A percentile compares a stretch with the other conserved stretches of the same genome.
Conservation (phyloP, 2,888 invertebrate species). For the Gortyna flavago region DNA sequence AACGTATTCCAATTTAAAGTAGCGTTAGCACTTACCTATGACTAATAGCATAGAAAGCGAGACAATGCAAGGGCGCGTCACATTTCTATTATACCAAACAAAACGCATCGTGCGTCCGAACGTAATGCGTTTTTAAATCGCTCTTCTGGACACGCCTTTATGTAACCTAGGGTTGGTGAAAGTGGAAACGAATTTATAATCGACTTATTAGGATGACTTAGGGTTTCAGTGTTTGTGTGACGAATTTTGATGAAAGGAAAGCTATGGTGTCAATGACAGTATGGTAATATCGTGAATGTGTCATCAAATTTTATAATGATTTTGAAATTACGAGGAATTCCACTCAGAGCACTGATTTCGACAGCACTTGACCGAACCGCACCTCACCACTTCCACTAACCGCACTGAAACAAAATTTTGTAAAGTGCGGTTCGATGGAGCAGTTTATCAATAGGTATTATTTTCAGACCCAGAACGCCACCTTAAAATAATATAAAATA, state of each 20-base stretch:
- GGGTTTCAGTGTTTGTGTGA: conserved; percentile 16
- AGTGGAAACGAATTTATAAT: conserved; percentile 42
- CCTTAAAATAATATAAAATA: accelerated
- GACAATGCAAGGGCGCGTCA: conserved; percentile 70
- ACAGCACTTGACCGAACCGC: not conserved
- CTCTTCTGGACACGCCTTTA: conserved; percentile 62
- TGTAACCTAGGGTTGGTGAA: conserved; percentile 68
- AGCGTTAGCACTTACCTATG: conserved; percentile 48
- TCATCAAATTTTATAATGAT: conserved; percentile 20
- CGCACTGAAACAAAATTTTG: not conserved
- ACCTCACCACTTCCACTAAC: not conserved
- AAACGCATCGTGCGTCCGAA: conserved; percentile 58
- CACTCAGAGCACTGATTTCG: not conserved
- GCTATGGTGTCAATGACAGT: conserved; percentile 5
- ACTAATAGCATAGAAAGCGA: conserved; percentile 65
- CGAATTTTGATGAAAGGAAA: conserved; percentile 47
- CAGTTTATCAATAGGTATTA: not conserved
- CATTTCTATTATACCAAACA: conserved; percentile 59
- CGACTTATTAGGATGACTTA: conserved; percentile 48
- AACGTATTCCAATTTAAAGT: conserved; percentile 25
- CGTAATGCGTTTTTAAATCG: conserved; percentile 67
- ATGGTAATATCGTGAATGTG: conserved; percentile 7
- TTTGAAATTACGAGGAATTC: conserved; percentile 1
- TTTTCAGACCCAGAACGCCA: not conserved
- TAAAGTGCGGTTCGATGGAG: not conserved